Conservation (phyloP, 2,797 vertebrate species). For the Lateolabrax maculatus region DNA sequence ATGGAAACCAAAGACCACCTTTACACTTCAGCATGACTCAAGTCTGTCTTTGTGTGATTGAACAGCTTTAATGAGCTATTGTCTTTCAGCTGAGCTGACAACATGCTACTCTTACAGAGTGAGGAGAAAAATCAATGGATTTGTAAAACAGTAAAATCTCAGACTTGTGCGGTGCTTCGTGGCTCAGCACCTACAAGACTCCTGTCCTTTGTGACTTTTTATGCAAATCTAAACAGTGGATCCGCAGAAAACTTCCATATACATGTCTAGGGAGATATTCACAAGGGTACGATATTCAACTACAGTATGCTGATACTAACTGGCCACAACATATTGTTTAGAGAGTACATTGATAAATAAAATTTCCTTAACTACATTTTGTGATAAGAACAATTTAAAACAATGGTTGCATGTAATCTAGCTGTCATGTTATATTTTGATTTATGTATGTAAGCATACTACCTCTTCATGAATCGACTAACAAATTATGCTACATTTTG, state of each 20-base stretch:
- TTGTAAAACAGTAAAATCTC: constrained; percentile 1
- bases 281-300: constrained; percentile 31
- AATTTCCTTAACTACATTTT: too few species aligned
- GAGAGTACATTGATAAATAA: too few species aligned
- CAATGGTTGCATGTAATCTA: too few species aligned
- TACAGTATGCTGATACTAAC: not conserved
- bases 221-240: constrained; percentile 40
- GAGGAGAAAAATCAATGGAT: constrained; percentile 16
- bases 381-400: not conserved
- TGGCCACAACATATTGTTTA: constrained; percentile 3
- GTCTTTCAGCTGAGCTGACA: constrained; percentile 23
- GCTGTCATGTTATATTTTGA: not conserved
- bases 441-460: not conserved
- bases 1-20: not conserved
- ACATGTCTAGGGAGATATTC: constrained; percentile 33
- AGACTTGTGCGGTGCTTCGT: not conserved
- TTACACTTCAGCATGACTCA: not conserved
- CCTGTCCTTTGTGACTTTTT: constrained; percentile 20
- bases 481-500: not conserved
- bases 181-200: not conserved
- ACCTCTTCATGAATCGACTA: not conserved
- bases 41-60: not conserved
- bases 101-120: constrained; percentile 1
- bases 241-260: constrained; percentile 35
- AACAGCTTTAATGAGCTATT: constrained; percentile 14